Conservation (phyloP, 2,888 invertebrate species). For the Beris chalybata region DNA sequence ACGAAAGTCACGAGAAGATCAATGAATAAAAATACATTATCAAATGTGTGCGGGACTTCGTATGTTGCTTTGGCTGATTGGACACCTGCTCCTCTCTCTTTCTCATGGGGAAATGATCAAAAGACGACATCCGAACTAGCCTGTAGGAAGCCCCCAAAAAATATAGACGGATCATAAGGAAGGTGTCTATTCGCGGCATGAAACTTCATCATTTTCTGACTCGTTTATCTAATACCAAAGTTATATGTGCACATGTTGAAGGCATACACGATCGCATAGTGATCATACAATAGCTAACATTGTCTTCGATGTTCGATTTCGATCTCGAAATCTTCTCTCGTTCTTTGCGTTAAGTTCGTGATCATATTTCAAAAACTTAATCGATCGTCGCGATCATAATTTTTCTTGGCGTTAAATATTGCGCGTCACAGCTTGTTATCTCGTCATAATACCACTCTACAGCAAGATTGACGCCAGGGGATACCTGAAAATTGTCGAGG, state of each 20-base stretch:
- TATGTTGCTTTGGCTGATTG: slow-evolving; percentile 15
- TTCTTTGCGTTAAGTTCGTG: slow-evolving; percentile 41
- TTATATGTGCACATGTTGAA: slow-evolving; percentile 9
- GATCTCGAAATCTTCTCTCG: slow-evolving; percentile 15
- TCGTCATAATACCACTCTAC: slow-evolving; percentile 39
- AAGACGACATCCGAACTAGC: slow-evolving; percentile 22
- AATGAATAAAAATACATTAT: too few species aligned
- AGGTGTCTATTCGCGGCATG: slow-evolving; percentile 27
- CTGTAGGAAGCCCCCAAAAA: slow-evolving; percentile 18
- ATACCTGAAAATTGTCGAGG: slow-evolving; percentile 24
- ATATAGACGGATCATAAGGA: slow-evolving; percentile 11
- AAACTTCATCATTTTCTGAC: slow-evolving; percentile 29
- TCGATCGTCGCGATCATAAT: slow-evolving; percentile 50
- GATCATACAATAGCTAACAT: slow-evolving; percentile 25
- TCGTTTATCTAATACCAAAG: slow-evolving; percentile 15
- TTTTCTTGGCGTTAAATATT: slow-evolving; percentile 52
- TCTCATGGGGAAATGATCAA: slow-evolving; percentile 15
- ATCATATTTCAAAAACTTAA: slow-evolving; percentile 46
- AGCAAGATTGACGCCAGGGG: slow-evolving; percentile 41
- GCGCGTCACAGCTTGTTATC: slow-evolving; percentile 49
- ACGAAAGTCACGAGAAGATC: too few species aligned
- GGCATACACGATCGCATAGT: slow-evolving; percentile 11
- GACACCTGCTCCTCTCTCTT: slow-evolving; percentile 19
- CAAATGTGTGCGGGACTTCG: too few species aligned
- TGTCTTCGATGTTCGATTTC: slow-evolving; percentile 26